Conservation (phyloP, 1,140 invertebrate species). For the Magallana angulata region DNA sequence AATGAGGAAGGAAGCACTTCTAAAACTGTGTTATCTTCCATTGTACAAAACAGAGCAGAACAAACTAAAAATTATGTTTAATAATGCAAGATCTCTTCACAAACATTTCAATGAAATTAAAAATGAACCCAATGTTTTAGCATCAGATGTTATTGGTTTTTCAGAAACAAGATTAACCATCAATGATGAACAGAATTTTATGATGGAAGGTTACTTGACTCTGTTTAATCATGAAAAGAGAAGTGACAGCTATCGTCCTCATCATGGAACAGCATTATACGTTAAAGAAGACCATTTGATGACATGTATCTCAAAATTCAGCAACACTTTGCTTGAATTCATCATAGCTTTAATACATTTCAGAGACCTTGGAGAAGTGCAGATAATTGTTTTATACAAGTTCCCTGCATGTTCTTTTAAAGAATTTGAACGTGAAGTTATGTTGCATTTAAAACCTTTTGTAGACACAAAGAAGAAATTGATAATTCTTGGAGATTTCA, state of each 20-base stretch:
- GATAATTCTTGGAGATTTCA: slow-evolving; percentile 48
- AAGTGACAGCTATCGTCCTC: not conserved
- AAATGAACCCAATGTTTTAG: slow-evolving; percentile 34
- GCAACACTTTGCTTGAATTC: slow-evolving; percentile 3
- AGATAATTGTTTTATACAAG: slow-evolving; percentile 36
- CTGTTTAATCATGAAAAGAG: slow-evolving; percentile 11
- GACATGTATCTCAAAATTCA: not conserved
- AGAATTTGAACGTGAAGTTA: slow-evolving; percentile 6
- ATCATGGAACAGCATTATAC: slow-evolving; percentile 34
- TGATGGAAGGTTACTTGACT: slow-evolving; percentile 9
- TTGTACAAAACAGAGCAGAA: not conserved
- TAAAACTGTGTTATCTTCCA: slow-evolving; percentile 26
- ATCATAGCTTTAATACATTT: slow-evolving; percentile 19
- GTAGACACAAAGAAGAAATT: slow-evolving; percentile 13
- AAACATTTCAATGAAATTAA: slow-evolving; percentile 31
- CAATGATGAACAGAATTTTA: slow-evolving; percentile 28
- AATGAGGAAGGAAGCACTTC: slow-evolving; percentile 18
- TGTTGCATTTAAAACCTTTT: slow-evolving; percentile 1
- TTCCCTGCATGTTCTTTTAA: slow-evolving; percentile 34
- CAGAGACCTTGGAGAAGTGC: slow-evolving; percentile 1
- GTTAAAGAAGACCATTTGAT: not conserved
- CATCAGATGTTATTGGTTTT: slow-evolving; percentile 44
- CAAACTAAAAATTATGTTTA: not conserved
- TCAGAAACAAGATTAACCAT: slow-evolving; percentile 44
- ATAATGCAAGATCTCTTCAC: not conserved